Evolutionary conservation across 2,888 invertebrate genomes (phyloP).

Genomic region (Volucella zonaria): DNA sequence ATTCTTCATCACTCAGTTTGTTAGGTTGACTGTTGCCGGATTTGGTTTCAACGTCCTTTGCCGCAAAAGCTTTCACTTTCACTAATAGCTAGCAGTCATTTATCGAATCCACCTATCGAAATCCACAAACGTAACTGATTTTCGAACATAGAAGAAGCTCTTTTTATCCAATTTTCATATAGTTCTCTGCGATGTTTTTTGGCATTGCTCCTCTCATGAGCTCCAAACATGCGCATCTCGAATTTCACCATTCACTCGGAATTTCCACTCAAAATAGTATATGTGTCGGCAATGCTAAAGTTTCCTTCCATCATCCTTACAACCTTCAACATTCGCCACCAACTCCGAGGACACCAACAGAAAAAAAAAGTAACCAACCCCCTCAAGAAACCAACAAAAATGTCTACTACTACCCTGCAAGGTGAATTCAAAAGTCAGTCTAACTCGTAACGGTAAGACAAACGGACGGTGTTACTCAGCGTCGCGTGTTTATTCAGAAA

Average conservation of each 20-base stretch:
- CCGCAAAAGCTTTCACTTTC: no score
- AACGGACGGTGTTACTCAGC: slow-evolving; percentile 69
- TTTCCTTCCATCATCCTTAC: slow-evolving; percentile 32
- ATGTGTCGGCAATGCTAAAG: slow-evolving; percentile 29
- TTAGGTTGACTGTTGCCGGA: no score
- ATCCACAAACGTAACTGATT: background rate
- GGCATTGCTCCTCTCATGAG: background rate
- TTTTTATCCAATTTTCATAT: background rate
- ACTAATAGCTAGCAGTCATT: no score
- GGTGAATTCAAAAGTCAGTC: slow-evolving; percentile 78
- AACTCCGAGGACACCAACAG: slow-evolving; percentile 53
- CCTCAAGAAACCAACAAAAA: slow-evolving; percentile 64
- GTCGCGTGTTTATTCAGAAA: slow-evolving; percentile 55
- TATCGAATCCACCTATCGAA: no score
- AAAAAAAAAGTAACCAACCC: background rate
- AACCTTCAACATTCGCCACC: slow-evolving; percentile 54
- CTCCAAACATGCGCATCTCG: slow-evolving; percentile 39
- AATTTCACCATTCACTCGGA: slow-evolving; percentile 62
- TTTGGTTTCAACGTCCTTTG: no score
- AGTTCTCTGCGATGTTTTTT: slow-evolving; percentile 53
- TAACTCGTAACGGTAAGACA: slow-evolving; percentile 76
- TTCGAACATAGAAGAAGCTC: slow-evolving; percentile 24
- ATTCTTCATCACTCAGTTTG: no score
- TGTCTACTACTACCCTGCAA: slow-evolving; percentile 75
- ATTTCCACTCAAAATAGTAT: slow-evolving; percentile 45